These are phyloP conservation scores for Hermetia illucens DNA, from an alignment of 1,140 invertebrate species.

Conservation along the genomic window DNA sequence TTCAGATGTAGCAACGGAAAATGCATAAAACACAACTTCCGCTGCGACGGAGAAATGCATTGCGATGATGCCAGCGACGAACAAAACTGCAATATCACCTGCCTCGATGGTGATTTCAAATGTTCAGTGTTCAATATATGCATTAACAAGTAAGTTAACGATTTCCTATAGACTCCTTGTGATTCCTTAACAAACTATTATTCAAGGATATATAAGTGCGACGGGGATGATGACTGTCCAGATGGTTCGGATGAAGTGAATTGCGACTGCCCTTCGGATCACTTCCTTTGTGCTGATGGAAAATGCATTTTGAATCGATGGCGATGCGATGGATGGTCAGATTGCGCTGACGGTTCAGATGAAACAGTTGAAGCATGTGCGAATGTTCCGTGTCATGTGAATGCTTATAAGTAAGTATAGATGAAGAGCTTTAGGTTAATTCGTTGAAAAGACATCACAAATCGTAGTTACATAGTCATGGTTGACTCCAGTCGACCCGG, in stretches of 20 bases:
- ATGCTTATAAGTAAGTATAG: conserved; percentile 23
- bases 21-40: conserved; percentile 46
- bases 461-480: too few species aligned
- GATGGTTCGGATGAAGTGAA: conserved; percentile 83
- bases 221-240: conserved; percentile 77
- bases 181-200: background rate
- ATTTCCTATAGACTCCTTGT: background rate
- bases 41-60: conserved; percentile 55
- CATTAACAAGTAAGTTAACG: conserved; percentile 37
- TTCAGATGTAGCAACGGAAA: conserved; percentile 49
- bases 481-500: too few species aligned
- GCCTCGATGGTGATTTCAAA: conserved; percentile 32
- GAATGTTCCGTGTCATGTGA: conserved; percentile 65
- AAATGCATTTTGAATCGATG: conserved; percentile 84
- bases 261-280: conserved; percentile 73
- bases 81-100: conserved; percentile 23
- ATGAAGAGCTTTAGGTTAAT: background rate
- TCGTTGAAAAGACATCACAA: too few species aligned
- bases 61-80: conserved; percentile 69
- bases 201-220: conserved; percentile 22
- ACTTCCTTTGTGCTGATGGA: conserved; percentile 84
- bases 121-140: conserved; percentile 46
- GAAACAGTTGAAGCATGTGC: conserved; percentile 65
- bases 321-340: conserved; percentile 57
- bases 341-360: conserved; percentile 73